A percentile compares a stretch with the other conserved stretches of the same genome.
Conservation (phyloP, 2,888 invertebrate species). For the Entomobrya proxima region DNA sequence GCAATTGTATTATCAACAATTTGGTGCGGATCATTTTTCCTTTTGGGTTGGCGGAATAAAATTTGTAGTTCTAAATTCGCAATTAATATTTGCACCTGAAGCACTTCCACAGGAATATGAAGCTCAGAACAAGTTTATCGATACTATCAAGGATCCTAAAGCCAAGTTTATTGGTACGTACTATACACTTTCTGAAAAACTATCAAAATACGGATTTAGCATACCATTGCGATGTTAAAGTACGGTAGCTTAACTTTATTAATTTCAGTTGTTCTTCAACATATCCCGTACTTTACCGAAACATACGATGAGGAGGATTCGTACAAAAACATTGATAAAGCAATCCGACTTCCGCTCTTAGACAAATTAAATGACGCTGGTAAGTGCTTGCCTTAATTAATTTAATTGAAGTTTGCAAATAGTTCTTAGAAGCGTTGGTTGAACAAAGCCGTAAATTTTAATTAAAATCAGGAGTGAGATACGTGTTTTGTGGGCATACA, state of each 20-base stretch:
- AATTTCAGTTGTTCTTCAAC: constrained; percentile 78
- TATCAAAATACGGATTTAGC: too few relatives aligned
- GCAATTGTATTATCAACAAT: constrained; percentile 75
- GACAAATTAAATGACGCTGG: constrained; percentile 78
- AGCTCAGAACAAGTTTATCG: constrained; percentile 78
- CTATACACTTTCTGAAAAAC: too few relatives aligned
- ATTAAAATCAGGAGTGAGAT: constrained; percentile 76
- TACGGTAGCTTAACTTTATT: neutral
- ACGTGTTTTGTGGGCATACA: constrained; percentile 79
- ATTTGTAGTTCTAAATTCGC: constrained; percentile 79
- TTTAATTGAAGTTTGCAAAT: neutral
- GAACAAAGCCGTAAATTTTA: too few relatives aligned
- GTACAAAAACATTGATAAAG: constrained; percentile 77
- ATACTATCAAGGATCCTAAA: constrained; percentile 73
- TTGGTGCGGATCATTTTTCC: constrained; percentile 79
- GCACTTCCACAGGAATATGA: constrained; percentile 76
- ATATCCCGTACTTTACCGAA: constrained; percentile 78
- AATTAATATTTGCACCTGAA: constrained; percentile 77
- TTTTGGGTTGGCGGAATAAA: constrained; percentile 79
- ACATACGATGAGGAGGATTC: constrained; percentile 76
- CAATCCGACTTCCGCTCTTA: constrained; percentile 77
- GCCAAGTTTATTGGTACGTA: constrained; percentile 72
- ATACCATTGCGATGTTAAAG: too few relatives aligned
- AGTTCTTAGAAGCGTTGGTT: neutral
- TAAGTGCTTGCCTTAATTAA: neutral